Base-by-base conservation (phyloP, 2,113 vertebrate species). In the Acrocephalus arundinaceus region DNA sequence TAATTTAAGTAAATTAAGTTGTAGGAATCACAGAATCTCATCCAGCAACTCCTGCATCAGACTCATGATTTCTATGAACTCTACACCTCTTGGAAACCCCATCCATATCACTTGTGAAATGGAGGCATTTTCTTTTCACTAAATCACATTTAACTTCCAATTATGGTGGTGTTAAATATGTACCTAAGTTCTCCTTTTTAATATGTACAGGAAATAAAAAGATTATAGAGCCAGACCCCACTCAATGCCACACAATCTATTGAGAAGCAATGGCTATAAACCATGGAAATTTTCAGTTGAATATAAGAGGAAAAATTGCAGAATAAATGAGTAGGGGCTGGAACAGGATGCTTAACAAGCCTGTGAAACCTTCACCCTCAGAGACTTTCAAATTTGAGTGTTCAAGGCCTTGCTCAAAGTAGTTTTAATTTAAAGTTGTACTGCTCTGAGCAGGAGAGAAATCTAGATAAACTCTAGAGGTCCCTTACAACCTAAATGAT, bases 241-340 rank as follows among this genome's bases (percentile, higher is more conserved):
- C 19, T 49, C 28, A 58, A 2, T 77, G 15, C 1, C 23, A 12
- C 7, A 49, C 13, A 71, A 15, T n/a, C 0, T 1, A 48, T 20
- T 17, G 8, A 65, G 23, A 72, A 76, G 3, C 8, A 61, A 45
- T 30, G 12, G 3, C 18, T 63, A 25, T 10, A 68, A 80, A 6
- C 5, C 33, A 27, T 6, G 11, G 21, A 70, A 61, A 77, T 52
- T 73, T 76, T 65, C 41, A 31, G 9, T 5, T 49, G 35, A 4
- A 20, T 49, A 20, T 24, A 51, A 45, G 33, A 63, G 54, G 10
- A 87, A 66, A 43, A 85, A 45, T 14, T n/a, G 46, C 13, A 10
- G 20, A 65, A 28, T 51, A 21, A 62, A 22, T 52, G 21, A 6
- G 6, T 74, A 45, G 51, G 37, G 15, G 10, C 39, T 71, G 13